Base-by-base conservation (phyloP, 2,888 invertebrate species). In the Scaptomyza caliginosa region DNA sequence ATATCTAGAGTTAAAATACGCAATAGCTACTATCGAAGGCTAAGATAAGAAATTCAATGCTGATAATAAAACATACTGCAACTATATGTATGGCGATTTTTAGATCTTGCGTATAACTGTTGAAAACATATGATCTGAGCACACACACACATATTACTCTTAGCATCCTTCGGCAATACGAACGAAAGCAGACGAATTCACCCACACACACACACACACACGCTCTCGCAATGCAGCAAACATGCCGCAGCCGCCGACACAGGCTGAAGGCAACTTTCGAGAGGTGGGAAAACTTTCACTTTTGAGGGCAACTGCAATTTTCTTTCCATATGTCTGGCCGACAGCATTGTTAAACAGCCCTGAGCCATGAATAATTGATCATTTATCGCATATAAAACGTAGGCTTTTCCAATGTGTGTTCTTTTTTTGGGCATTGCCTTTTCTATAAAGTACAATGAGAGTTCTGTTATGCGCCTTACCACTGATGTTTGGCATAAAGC, bases 401-500 rank as follows among this genome's bases (percentile, higher is more conserved):
- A 13, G 16, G 26, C 13, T 36, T 46, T n/a, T 6, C 11, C 21
- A 32, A 16, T 23, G 19, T 17, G 49, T 26, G 8, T 39, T 46
- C 42, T 52, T 28, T 48, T 52, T 39, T 49, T 30, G 49, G 17
- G 19, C 49, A 58, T 6, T 34, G 32, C 17, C 24, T 50, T 67
- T 67, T 36, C 52, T 57, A 50, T 50, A 38, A 23, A 55, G 38
- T 21, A 28, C 40, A 46, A 40, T 49, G 6, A 40, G 13, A 3
- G 11, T 23, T 54, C 55, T 28, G 16, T 23, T 46, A 19, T 59
- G 43, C 24, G 23, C 30, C 67, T 93, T 90, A 93, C 92, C 92
- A 95, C 95, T 89, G 94, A 93, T 84, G 93, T 92, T 92, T 95
- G 95, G 93, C 94, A 95, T 92, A 94, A 93, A 91, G 95, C 94